Percentiles rank a stretch among this genome's conserved stretches.
These are phyloP conservation scores for Pemphigus obesinymphae DNA, from an alignment of 1,140 invertebrate species.

Conservation along the genomic window DNA sequence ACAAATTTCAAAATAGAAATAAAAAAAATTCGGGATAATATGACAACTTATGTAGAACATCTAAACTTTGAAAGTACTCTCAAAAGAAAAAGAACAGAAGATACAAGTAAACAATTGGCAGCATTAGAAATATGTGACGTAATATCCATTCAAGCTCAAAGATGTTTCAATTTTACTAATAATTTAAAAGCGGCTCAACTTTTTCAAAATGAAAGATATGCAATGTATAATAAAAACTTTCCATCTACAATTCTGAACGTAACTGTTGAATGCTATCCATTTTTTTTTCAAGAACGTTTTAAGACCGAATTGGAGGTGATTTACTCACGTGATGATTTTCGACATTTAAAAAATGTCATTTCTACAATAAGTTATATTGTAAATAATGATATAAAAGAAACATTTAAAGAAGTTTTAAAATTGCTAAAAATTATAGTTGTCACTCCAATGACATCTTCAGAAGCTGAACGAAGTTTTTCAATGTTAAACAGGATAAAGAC, in stretches of 20 bases:
- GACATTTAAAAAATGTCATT: neutral
- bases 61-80: neutral
- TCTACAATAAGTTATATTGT: neutral
- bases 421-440: too few relatives aligned
- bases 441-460: too few relatives aligned
- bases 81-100: neutral
- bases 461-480: too few relatives aligned
- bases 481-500: conserved; percentile 45
- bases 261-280: conserved; percentile 12
- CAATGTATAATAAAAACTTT: too few relatives aligned
- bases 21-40: neutral
- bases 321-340: conserved; percentile 4
- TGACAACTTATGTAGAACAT: neutral
- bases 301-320: neutral
- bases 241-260: neutral
- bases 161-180: neutral
- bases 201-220: neutral
- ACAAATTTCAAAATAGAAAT: too few relatives aligned
- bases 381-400: conserved; percentile 42
- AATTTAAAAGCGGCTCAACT: neutral
- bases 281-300: neutral
- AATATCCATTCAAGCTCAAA: neutral
- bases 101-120: neutral
- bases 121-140: neutral
- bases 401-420: too few relatives aligned